Conservation (phyloP, 1,140 invertebrate genomes). For the Saccostrea glomerata region DNA sequence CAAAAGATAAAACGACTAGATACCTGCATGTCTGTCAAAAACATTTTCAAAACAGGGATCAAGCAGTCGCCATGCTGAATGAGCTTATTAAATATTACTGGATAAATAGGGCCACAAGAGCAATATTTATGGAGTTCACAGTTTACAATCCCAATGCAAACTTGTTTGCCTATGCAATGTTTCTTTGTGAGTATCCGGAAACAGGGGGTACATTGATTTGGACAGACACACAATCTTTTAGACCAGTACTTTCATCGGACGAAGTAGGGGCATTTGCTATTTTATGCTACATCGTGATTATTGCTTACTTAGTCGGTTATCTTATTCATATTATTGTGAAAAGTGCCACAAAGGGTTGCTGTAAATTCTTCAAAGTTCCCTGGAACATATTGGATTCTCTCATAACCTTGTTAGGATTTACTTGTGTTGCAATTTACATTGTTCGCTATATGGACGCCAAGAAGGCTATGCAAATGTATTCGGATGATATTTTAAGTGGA, state of each 20-base stretch:
- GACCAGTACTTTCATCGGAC: constrained; percentile 59
- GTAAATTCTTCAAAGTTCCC: constrained; percentile 72
- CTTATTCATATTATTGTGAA: constrained; percentile 47
- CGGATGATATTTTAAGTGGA: constrained; percentile 32
- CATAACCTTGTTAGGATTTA: constrained; percentile 69
- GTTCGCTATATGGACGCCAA: constrained; percentile 58
- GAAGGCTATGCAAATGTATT: constrained; percentile 41
- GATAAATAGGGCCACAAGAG: constrained; percentile 81
- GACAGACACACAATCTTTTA: constrained; percentile 66
- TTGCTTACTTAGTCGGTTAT: constrained; percentile 56
- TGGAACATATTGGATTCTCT: constrained; percentile 77
- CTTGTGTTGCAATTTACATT: constrained; percentile 70
- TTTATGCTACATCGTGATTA: constrained; percentile 64
- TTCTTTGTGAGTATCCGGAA: constrained; percentile 78
- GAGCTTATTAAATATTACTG: constrained; percentile 76
- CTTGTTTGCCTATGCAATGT: constrained; percentile 59
- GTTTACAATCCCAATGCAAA: constrained; percentile 79
- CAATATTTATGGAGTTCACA: constrained; percentile 81
- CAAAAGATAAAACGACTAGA: no score
- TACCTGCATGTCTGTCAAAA: no score
- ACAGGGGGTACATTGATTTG: constrained; percentile 73
- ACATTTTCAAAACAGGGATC: constrained; percentile 18
- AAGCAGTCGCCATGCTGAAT: constrained; percentile 62
- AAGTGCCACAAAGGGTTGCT: constrained; percentile 61
- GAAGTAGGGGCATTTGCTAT: constrained; percentile 61